Base-by-base conservation (phyloP, 2,113 vertebrate genomes). In the Dipodomys ordii region DNA sequence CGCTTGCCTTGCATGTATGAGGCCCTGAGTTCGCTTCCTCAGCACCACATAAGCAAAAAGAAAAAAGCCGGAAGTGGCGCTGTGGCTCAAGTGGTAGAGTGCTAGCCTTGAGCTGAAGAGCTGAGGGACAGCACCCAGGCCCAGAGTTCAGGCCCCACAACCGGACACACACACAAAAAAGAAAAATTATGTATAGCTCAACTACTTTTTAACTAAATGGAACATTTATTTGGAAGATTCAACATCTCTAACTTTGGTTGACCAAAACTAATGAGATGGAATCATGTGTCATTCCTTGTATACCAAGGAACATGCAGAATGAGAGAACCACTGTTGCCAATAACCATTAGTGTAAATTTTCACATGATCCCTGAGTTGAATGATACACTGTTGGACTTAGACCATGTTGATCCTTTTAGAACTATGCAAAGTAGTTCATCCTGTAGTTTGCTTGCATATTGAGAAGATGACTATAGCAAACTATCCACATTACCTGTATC, bases 171-270 rank as follows among this genome's bases (percentile, higher is more conserved):
- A n/a, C n/a, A n/a, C n/a, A n/a, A n/a, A 67, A 79, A 46, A 91
- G 53, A 67, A 79, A 90, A 89, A 60, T 1, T 27, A 49, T 27
- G 65, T 6, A 23, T 53, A 68, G 84, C 60, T 71, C 72, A 95
- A 49, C 27, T 69, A 76, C 39, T 49, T 88, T 92, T 46, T 88
- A 89, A 87, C 73, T 57, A 71, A 89, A 46, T 49, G 76, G 32
- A 76, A 93, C 76, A n/a, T 68, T 83, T 85, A n/a, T 68, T 83
- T 85, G 76, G 30, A 88, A 90, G 88, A 79, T 78, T 94, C 71
- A 89, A 27, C n/a, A 62, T 71, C 46, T 92, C 19, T 27, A 57
- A 57, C n/a, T 62, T 53, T 62, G 12, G 6, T 74, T 76, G 19
- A 46, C 27, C 72, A 83, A 80, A 90, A 27, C 65, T 4, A 83